phyloP scores from a whole-genome alignment of 2,113 vertebrate genomes.

The Fregetta grallaria region DNA sequence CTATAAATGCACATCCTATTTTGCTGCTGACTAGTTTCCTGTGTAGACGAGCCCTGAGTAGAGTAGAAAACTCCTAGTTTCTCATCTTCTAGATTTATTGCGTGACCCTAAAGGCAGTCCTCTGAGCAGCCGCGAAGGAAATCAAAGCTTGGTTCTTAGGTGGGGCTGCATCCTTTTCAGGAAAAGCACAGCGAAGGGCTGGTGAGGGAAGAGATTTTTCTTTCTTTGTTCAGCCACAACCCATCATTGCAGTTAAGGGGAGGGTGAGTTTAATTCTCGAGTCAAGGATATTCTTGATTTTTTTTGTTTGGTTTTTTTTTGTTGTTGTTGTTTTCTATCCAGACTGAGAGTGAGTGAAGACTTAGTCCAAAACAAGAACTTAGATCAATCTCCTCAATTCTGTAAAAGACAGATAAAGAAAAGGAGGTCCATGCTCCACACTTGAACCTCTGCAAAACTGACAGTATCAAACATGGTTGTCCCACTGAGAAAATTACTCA shows the following conservation, averaged over 20 bases:
- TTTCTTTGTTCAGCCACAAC: neutral
- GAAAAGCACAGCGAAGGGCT: neutral
- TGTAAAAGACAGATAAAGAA: neutral
- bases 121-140: neutral
- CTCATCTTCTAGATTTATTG: neutral
- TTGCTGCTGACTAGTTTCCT: constrained; percentile 30
- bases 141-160: neutral
- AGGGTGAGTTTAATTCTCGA: neutral
- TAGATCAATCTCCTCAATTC: neutral
- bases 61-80: neutral
- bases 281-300: neutral
- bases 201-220: neutral
- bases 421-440: neutral
- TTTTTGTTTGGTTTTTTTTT: neutral
- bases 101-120: neutral
- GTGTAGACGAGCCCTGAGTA: neutral
- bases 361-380: neutral
- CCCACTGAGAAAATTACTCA: neutral
- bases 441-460: neutral
- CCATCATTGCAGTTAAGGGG: neutral
- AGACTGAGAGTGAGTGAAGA: neutral
- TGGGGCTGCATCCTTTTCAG: constrained; percentile 10
- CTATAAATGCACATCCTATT: neutral
- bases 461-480: neutral
- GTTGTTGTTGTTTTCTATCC: neutral